Evolutionary conservation across 2,113 vertebrate species (phyloP).

Genomic region (Sakesphorus luctuosus): DNA sequence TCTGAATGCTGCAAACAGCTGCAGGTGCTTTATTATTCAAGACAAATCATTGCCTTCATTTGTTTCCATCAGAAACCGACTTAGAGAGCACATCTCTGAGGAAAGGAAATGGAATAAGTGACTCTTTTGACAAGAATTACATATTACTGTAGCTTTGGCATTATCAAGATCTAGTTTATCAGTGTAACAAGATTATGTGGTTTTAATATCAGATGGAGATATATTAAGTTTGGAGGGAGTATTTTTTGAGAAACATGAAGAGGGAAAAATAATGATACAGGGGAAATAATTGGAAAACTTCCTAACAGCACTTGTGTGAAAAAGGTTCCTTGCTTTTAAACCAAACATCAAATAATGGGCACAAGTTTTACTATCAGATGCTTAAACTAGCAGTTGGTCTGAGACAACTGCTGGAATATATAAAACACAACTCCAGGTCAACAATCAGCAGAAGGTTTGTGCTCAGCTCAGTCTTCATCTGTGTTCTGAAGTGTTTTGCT

Average conservation of each 20-base stretch:
- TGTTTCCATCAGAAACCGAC: conserved; percentile 41
- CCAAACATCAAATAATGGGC: neutral
- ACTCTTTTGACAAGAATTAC: conserved; percentile 41
- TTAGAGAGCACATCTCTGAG: conserved; percentile 18
- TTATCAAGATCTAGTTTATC: conserved; percentile 40
- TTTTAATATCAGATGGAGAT: neutral
- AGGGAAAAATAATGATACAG: neutral
- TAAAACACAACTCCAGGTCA: neutral
- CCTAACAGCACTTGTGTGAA: neutral
- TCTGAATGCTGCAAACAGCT: conserved; percentile 46
- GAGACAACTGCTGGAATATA: neutral
- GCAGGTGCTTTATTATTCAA: conserved; percentile 70
- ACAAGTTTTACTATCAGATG: neutral
- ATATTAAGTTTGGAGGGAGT: neutral
- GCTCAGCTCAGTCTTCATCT: neutral
- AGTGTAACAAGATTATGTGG: neutral
- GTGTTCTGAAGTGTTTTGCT: conserved; percentile 28
- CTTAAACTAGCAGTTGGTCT: neutral
- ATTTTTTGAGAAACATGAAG: neutral
- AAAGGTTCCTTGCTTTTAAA: neutral
- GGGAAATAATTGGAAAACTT: rapidly evolving
- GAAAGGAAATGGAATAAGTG: conserved; percentile 50
- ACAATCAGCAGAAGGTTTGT: neutral
- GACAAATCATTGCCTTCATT: conserved; percentile 47
- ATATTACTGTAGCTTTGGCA: neutral